Percentiles rank a stretch among this genome's conserved stretches.
These are phyloP conservation scores for Dicycla oo DNA, from an alignment of 2,888 invertebrate species.

Conservation along the genomic window DNA sequence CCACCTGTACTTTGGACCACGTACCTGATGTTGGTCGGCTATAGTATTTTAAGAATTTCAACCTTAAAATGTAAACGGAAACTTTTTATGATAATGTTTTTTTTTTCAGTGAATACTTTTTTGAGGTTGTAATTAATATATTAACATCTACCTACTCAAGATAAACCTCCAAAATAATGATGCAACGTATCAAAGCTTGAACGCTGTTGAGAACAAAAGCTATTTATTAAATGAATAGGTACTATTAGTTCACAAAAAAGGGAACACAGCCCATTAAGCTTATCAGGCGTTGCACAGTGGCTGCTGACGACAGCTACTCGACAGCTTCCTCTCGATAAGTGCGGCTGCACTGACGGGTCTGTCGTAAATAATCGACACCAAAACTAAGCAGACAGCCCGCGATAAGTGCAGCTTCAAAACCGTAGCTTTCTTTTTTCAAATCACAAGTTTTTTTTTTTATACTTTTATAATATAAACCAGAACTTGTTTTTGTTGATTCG, in stretches of 20 bases:
- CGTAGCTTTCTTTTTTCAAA: conserved; percentile 1
- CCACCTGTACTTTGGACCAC: too few relatives aligned
- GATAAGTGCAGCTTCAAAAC: conserved; percentile 26
- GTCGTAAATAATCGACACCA: conserved; percentile 49
- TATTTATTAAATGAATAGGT: conserved; percentile 11
- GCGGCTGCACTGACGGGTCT: conserved; percentile 25
- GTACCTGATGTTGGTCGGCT: background rate
- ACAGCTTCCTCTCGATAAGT: conserved; percentile 56
- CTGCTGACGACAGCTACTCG: conserved; percentile 63
- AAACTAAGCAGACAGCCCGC: conserved; percentile 32
- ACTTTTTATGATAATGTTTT: background rate
- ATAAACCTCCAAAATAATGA: background rate
- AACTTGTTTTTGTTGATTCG: conserved; percentile 11
- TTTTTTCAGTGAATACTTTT: background rate
- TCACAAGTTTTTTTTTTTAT: background rate
- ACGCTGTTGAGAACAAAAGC: background rate
- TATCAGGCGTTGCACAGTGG: conserved; percentile 56
- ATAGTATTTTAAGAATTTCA: background rate
- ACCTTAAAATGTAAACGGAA: background rate
- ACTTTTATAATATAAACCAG: conserved; percentile 31
- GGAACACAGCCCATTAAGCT: conserved; percentile 24
- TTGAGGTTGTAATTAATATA: too few relatives aligned
- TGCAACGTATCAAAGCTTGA: background rate
- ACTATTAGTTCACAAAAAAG: conserved; percentile 16
- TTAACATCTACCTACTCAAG: background rate